These are phyloP conservation scores for Heterochromis multidens DNA, from an alignment of 2,113 vertebrate species.

Conservation along the genomic window DNA sequence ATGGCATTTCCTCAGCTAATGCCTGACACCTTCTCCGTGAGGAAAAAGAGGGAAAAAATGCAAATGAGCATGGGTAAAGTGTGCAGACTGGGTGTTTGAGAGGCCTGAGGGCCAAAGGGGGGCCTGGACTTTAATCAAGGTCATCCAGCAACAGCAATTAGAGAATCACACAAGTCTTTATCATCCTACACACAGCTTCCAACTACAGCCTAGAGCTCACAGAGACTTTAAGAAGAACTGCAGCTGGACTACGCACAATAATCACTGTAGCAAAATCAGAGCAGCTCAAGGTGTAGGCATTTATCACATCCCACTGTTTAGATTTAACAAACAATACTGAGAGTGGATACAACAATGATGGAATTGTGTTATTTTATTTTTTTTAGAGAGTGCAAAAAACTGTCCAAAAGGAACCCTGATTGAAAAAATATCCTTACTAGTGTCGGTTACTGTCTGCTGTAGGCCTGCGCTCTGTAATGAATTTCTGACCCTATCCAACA, in stretches of 20 bases:
- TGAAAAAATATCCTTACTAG: neutral
- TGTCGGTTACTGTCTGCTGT: neutral
- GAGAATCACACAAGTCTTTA: constrained; percentile 20
- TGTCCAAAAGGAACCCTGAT: neutral
- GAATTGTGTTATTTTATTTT: neutral
- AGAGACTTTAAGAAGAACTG: neutral
- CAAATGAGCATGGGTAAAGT: constrained; percentile 28
- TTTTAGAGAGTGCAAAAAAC: neutral
- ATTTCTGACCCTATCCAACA: neutral
- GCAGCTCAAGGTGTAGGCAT: constrained; percentile 4
- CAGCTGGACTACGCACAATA: constrained; percentile 5
- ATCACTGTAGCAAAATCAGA: constrained; percentile 6
- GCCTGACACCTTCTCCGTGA: constrained; percentile 43
- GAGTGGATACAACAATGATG: neutral
- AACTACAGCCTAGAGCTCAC: neutral
- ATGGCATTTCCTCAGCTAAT: constrained; percentile 68
- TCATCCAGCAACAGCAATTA: constrained; percentile 50
- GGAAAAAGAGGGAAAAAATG: constrained; percentile 18
- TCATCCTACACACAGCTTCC: neutral
- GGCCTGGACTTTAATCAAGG: constrained; percentile 51
- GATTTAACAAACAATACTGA: neutral
- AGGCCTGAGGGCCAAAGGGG: constrained; percentile 12
- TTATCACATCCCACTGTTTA: neutral
- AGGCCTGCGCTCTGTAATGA: neutral
- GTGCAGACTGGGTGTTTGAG: constrained; percentile 8